A percentile compares a stretch with the other conserved stretches of the same genome.
These are phyloP conservation scores for Geotrypetes seraphini DNA, from an alignment of 2,797 vertebrate species.

Conservation along the genomic window DNA sequence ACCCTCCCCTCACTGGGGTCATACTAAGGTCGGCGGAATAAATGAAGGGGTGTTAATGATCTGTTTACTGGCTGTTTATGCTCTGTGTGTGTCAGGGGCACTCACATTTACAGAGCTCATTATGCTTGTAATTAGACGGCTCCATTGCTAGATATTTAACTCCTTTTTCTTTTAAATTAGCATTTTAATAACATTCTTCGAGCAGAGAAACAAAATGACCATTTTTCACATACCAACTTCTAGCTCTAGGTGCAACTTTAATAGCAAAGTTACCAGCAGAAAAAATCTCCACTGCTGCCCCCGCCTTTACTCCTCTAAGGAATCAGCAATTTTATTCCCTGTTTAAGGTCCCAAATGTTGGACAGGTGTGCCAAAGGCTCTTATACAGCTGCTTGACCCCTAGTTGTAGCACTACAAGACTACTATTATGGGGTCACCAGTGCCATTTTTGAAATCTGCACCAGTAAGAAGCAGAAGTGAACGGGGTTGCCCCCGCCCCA, in stretches of 20 bases:
- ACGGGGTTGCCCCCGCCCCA: too few relatives aligned
- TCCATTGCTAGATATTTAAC: slow-evolving; percentile 67
- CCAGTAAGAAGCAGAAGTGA: too few relatives aligned
- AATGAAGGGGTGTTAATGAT: slow-evolving; percentile 68
- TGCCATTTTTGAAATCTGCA: too few relatives aligned
- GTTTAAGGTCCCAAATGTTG: too few relatives aligned
- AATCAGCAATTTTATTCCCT: too few relatives aligned
- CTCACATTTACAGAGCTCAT: slow-evolving; percentile 68
- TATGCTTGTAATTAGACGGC: slow-evolving; percentile 70
- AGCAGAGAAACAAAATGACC: slow-evolving; percentile 63
- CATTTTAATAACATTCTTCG: slow-evolving; percentile 70
- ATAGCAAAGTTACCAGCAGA: slow-evolving; percentile 48
- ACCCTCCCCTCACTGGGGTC: slow-evolving; percentile 73
- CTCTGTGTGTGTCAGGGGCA: slow-evolving; percentile 66
- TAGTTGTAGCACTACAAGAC: too few relatives aligned
- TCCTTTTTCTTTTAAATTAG: slow-evolving; percentile 67
- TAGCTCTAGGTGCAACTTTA: slow-evolving; percentile 59
- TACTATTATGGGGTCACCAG: too few relatives aligned
- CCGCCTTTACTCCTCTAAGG: too few relatives aligned
- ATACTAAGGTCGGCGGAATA: slow-evolving; percentile 83
- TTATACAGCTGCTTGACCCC: too few relatives aligned
- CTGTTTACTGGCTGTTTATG: slow-evolving; percentile 66
- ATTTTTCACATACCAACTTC: slow-evolving; percentile 67
- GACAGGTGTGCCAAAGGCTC: too few relatives aligned
- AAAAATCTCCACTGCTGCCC: too few relatives aligned